Conservation (phyloP, 2,797 vertebrate genomes). For the Threskiornis aethiopicus region DNA sequence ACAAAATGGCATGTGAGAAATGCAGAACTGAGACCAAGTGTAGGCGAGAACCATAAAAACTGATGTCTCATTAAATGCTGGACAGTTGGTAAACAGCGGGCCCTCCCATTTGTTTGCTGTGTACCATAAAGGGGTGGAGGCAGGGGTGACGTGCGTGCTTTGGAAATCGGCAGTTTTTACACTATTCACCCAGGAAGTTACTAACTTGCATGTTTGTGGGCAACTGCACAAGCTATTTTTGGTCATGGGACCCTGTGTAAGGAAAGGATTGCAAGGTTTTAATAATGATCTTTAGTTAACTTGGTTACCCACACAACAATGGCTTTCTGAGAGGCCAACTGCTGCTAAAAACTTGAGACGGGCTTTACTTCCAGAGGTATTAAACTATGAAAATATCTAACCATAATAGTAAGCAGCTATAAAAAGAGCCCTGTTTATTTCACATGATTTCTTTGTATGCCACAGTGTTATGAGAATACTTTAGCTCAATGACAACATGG, state of each 20-base stretch:
- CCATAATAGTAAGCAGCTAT: conserved; percentile 64
- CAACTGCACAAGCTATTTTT: conserved; percentile 74
- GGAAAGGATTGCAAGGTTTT: conserved; percentile 67
- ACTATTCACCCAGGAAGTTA: conserved; percentile 68
- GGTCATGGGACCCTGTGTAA: conserved; percentile 71
- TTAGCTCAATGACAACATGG: conserved; percentile 27
- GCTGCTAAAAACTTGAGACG: conserved; percentile 32
- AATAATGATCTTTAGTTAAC: conserved; percentile 64
- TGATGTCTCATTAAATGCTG: neutral
- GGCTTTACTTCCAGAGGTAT: conserved; percentile 65
- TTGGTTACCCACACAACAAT: conserved; percentile 65
- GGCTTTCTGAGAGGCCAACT: conserved; percentile 59
- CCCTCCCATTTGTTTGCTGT: conserved; percentile 12
- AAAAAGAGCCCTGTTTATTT: conserved; percentile 67
- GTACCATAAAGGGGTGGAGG: neutral
- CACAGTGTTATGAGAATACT: conserved; percentile 48
- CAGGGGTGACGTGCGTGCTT: neutral
- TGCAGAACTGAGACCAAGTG: neutral
- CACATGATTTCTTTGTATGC: conserved; percentile 41
- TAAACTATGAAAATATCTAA: conserved; percentile 65
- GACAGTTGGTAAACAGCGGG: neutral
- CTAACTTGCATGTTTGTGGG: conserved; percentile 67
- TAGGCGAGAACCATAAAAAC: conserved; percentile 16
- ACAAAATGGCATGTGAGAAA: conserved; percentile 17
- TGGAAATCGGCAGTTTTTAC: conserved; percentile 36